Conservation (phyloP, 2,888 invertebrate species). For the Tetragonisca angustula region DNA sequence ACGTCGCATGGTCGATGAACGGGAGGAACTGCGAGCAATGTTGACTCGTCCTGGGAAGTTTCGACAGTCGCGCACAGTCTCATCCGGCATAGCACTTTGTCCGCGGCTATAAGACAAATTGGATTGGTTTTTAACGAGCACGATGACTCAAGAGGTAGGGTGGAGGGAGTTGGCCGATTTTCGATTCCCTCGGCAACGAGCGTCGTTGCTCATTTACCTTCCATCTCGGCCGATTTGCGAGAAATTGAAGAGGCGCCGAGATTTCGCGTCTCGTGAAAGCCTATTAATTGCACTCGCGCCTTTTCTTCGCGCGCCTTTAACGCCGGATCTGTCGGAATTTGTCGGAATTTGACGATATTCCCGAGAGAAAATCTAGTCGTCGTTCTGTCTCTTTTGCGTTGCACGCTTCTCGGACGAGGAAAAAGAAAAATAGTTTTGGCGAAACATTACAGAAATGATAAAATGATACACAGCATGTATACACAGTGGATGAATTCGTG, state of each 20-base stretch:
- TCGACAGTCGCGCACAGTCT: conserved; percentile 22
- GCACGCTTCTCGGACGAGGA: no score
- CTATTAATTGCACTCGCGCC: conserved; percentile 17
- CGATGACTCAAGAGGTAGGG: conserved; percentile 41
- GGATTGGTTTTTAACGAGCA: conserved; percentile 69
- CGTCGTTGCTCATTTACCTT: conserved; percentile 31
- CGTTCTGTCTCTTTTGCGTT: no score
- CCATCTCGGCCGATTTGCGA: conserved; percentile 43
- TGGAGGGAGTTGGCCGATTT: conserved; percentile 17
- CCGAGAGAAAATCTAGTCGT: no score
- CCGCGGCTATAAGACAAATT: conserved; percentile 61
- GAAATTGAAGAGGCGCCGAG: conserved; percentile 53
- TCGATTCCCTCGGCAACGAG: neutral
- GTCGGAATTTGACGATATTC: neutral
- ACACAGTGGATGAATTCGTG: no score
- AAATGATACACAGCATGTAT: no score
- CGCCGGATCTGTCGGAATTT: neutral
- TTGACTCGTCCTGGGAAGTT: conserved; percentile 23
- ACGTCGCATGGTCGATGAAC: conserved; percentile 44
- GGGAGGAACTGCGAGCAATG: neutral
- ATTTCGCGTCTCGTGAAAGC: conserved; percentile 15
- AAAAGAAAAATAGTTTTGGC: no score
- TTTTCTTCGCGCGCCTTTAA: neutral
- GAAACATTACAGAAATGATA: no score
- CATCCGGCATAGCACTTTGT: conserved; percentile 30